Conservation (phyloP, 2,113 vertebrate genomes). For the Mesitornis unicolor region DNA sequence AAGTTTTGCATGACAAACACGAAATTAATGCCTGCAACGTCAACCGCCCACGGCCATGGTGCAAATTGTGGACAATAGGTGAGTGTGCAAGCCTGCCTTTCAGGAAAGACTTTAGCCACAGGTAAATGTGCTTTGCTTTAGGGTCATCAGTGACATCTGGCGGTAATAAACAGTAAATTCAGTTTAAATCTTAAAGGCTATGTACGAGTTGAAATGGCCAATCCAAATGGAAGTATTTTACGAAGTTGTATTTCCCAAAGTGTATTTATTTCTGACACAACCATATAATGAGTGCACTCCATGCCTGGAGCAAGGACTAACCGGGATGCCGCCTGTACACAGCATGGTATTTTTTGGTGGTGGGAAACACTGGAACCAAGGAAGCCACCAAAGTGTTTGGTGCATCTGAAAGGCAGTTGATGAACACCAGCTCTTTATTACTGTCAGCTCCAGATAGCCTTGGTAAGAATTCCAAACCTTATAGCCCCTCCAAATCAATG, state of each 20-base stretch:
- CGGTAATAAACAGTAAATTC: not conserved
- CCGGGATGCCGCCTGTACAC: not conserved
- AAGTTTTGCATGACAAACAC: not conserved
- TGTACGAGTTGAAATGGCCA: not conserved
- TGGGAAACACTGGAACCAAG: not conserved
- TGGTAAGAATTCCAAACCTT: not conserved
- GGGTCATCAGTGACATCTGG: conserved; percentile 37
- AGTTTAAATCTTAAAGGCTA: not conserved
- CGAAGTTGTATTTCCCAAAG: not conserved
- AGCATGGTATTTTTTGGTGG: not conserved
- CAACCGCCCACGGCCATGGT: not conserved
- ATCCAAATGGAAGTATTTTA: not conserved
- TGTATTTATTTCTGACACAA: not conserved
- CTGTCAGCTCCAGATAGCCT: not conserved
- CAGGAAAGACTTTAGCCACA: not conserved
- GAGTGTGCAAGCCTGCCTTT: not conserved
- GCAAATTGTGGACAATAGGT: not conserved
- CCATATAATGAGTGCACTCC: fast-evolving
- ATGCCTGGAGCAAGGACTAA: not conserved
- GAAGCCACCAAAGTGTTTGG: not conserved
- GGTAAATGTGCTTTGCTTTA: not conserved
- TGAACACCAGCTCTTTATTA: not conserved
- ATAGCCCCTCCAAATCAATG: not conserved
- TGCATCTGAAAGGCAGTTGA: not conserved
- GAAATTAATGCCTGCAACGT: not conserved